Base-by-base conservation (phyloP, 2,797 vertebrate genomes). In the Macropus fuliginosus region DNA sequence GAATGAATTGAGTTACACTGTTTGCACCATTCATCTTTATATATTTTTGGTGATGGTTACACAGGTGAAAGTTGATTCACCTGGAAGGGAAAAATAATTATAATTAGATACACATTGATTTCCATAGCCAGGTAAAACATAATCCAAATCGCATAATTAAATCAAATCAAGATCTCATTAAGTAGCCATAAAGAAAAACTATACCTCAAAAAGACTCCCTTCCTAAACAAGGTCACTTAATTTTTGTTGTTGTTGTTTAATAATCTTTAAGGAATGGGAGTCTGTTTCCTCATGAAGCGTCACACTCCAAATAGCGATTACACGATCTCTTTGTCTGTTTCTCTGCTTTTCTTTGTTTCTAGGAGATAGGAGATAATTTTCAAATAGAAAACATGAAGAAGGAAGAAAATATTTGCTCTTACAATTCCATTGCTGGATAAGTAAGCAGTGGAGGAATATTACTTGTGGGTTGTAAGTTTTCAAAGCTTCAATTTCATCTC, bases 1-100 rank as follows among this genome's bases (percentile, higher is more conserved):
- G 94, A 74, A 95, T 56, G 31, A 97, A 97, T 54, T 96, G 90
- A 40, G 96, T 97, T 92, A 97, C 29, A 3, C 81, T 74, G 55
- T 91, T 97, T 94, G 91, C 90, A 40, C 27, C 21, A 27, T 59
- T 93, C 97, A 95, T 97, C 16, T 66, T 66, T 66, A 50, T 4
- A 50, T 50, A 3, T 50, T 50, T 50, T 50, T 50, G 14, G 1
- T n/a, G 62, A 66, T n/a, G 34, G 57, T 66, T 31, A 34, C 4
- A n/a, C n/a, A 5, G 13, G 34, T n/a, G 34, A 66, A 66, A n/a
- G 13, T 66, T 66, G 12, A 0, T 66, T 66, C 13, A 14, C 9
- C 62, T 66, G 62, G 14, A 66, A 66, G 62, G 6, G 0, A 66
- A 66, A 66, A 5, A 11, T 5, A 5, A 21, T 74, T n/a, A 6